Percentiles rank a stretch among this genome's conserved stretches.
Conservation (phyloP, 2,888 invertebrate species). For the Melitaea athalia region DNA sequence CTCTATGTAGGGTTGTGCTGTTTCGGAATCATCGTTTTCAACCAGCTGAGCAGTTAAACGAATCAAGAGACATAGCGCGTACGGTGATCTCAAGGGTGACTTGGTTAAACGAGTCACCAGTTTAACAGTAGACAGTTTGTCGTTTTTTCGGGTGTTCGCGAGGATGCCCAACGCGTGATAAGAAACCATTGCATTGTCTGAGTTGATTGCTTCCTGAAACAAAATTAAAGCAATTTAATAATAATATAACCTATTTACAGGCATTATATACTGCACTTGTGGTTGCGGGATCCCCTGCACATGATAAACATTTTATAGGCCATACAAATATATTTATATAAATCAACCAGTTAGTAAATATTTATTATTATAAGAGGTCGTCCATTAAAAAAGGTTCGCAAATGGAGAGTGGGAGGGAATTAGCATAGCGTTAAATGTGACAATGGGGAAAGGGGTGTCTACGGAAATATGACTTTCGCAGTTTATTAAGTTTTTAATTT, state of each 20-base stretch:
- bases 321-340: too few relatives aligned
- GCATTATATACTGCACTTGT: too few relatives aligned
- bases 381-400: too few relatives aligned
- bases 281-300: too few relatives aligned
- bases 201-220: conserved; percentile 75
- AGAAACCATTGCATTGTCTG: conserved; percentile 92
- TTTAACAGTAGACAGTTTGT: conserved; percentile 97
- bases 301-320: too few relatives aligned
- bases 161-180: conserved; percentile 97
- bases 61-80: conserved; percentile 97
- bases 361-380: too few relatives aligned
- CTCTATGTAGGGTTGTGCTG: conserved; percentile 90
- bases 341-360: too few relatives aligned
- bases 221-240: conserved; percentile 12
- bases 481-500: too few relatives aligned
- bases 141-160: conserved; percentile 96
- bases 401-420: too few relatives aligned
- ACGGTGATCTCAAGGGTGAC: conserved; percentile 94
- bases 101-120: conserved; percentile 94
- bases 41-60: conserved; percentile 96
- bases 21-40: conserved; percentile 90
- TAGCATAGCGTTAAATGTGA: too few relatives aligned
- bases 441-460: too few relatives aligned
- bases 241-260: background rate
- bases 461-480: too few relatives aligned